Evolutionary conservation across 2,888 invertebrate species (phyloP), one percentile per base, ranked within the genome.

Genomic region (Drosophila nigricruria): DNA sequence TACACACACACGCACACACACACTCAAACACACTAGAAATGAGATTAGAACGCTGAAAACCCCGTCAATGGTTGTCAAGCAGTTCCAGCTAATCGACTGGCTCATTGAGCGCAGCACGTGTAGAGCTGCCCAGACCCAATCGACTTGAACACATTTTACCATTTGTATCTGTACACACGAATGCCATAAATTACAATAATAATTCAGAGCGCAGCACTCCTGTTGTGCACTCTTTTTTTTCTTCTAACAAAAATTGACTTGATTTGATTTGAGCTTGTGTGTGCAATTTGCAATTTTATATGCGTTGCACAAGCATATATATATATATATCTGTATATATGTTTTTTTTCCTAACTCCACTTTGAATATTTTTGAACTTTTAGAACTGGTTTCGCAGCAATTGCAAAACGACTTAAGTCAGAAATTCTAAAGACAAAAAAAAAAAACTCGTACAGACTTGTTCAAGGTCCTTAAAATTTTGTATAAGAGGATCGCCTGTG

Each of bases 31-130:
- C 30, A 10, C 30, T 5, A 30, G 30, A 30, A 30, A 3, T 30
- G 2, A 30, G 30, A 30, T 30, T 68, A 50, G 52, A 34, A 6
- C 16, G 27, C 14, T 14, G 42, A 1, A 34, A 14, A 34, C 23
- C 59, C 34, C 47, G 43, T 49, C 54, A 56, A 49, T 56, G 42
- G 52, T 72, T 79, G 72, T 69, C 81, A 82, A 80, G 65, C 57
- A 50, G 54, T 72, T 43, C 45, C 65, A 66, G 54, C 36, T 60
- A 68, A 82, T 60, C 32, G 50, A 65, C 54, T 62, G 64, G 64
- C 63, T 60, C 73, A 74, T 69, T 68, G 60, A 36, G 60, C 49
- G 8, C 67, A 69, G 45, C 81, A 83, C 83, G 83, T 81, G 81
- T 67, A 32, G 23, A 38, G 27, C 54, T 58, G 27, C 9, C 56